Conservation (phyloP, 2,113 vertebrate species). For the Cyanistes caeruleus region DNA sequence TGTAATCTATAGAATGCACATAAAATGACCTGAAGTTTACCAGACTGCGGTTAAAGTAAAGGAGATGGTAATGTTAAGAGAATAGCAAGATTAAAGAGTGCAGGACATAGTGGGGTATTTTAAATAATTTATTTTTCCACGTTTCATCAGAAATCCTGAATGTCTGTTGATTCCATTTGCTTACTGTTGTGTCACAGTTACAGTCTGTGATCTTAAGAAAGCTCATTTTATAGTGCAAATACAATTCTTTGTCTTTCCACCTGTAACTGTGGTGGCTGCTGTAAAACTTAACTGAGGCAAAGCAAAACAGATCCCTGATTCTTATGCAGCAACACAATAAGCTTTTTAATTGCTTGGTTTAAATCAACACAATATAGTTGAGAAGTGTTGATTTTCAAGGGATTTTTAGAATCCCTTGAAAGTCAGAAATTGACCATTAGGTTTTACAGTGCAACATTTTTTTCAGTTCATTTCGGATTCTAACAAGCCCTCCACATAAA, state of each 20-base stretch:
- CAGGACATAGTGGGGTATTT: not conserved
- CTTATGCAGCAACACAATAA: not conserved
- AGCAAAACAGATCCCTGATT: not conserved
- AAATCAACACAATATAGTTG: not conserved
- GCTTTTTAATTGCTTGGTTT: not conserved
- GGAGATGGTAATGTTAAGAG: constrained; percentile 32
- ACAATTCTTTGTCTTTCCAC: not conserved
- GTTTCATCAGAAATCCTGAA: not conserved
- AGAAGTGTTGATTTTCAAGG: not conserved
- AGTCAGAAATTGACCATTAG: not conserved
- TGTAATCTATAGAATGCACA: constrained; percentile 10
- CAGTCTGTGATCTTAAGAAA: not conserved
- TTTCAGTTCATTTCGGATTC: not conserved
- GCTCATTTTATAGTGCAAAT: not conserved
- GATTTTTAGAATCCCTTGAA: not conserved
- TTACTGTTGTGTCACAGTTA: not conserved
- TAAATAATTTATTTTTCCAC: not conserved
- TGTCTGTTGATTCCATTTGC: not conserved
- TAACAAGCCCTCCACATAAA: not conserved
- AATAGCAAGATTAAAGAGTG: constrained; percentile 31
- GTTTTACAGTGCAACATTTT: not conserved
- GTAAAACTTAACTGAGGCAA: not conserved
- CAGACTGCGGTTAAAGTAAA: not conserved
- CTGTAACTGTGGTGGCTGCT: not conserved
- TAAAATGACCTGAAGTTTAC: constrained; percentile 14